These are phyloP conservation scores for Oscheius onirici DNA, from an alignment of 2,888 invertebrate species.

Conservation along the genomic window DNA sequence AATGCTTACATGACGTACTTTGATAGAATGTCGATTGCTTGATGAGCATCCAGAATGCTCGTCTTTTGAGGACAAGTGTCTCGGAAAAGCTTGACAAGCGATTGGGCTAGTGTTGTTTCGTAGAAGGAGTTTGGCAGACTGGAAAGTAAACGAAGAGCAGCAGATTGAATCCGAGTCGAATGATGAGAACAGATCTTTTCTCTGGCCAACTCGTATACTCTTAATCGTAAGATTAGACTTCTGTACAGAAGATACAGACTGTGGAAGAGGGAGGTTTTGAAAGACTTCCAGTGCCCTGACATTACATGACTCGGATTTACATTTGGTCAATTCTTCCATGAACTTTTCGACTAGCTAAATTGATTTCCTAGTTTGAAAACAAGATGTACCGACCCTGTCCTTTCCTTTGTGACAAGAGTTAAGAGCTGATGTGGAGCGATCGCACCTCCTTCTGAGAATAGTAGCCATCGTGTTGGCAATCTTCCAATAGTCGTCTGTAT, in stretches of 20 bases:
- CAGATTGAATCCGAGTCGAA: slow-evolving; percentile 30
- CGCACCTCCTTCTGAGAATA: slow-evolving; percentile 51
- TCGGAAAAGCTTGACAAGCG: slow-evolving; percentile 57
- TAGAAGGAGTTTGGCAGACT: slow-evolving; percentile 34
- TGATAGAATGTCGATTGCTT: slow-evolving; percentile 57
- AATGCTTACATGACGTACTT: slow-evolving; percentile 36
- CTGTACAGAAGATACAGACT: slow-evolving; percentile 2
- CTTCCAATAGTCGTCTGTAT: slow-evolving; percentile 43
- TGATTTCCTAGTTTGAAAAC: not conserved
- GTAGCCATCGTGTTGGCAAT: slow-evolving; percentile 57
- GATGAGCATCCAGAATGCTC: slow-evolving; percentile 47
- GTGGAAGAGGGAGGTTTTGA: slow-evolving; percentile 46
- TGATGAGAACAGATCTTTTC: slow-evolving; percentile 40
- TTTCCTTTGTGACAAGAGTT: slow-evolving; percentile 59
- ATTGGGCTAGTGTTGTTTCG: slow-evolving; percentile 42
- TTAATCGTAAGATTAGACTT: not conserved
- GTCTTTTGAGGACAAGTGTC: slow-evolving; percentile 53
- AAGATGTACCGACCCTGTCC: slow-evolving; percentile 38
- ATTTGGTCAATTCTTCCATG: slow-evolving; percentile 41
- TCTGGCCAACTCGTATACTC: slow-evolving; percentile 37
- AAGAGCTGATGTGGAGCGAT: slow-evolving; percentile 43
- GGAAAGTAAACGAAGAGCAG: slow-evolving; percentile 45
- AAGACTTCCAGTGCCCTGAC: slow-evolving; percentile 39
- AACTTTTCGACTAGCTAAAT: slow-evolving; percentile 54
- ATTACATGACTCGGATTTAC: slow-evolving; percentile 14